Evolutionary conservation across 2,113 vertebrate species (phyloP), one percentile per base, ranked within the genome.

Genomic region (Myrmecophaga tridactyla): DNA sequence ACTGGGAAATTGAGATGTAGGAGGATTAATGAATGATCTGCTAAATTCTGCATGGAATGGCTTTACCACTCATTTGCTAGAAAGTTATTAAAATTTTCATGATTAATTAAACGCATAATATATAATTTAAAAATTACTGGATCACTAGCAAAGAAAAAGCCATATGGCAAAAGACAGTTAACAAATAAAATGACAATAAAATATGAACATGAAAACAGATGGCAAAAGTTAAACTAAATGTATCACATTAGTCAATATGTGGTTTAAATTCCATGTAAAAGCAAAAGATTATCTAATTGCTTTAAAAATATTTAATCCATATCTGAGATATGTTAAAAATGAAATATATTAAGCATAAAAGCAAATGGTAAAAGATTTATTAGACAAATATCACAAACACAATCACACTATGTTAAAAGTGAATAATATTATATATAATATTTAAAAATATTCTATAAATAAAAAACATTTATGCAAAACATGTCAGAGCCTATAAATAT

Each of bases 101-200:
- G 17, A n/a, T 60, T 73, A 67, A 88, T 96, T 89, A 53, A 92
- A 73, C 70, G 20, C 7, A 94, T 31, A 85, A 48, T 51, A 18
- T 41, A 43, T 27, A 76, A 20, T 76, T 80, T 91, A 34, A 39
- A 76, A 86, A 70, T 87, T 82, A 62, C 70, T 93, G 17, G 39
- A 20, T 86, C 34, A 21, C 23, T 34, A 69, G 7, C 36, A 86
- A 92, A 85, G 58, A 53, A 73, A 94, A 56, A 41, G 58, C 48
- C 60, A 67, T n/a, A 81, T n/a, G 43, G n/a, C 48, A 86, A 90
- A 92, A 89, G 48, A 62, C 31, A 94, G 63, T 62, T 83, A 91
- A 83, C 60, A 81, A 56, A 70, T 25, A 41, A 77, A 81, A 92
- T 69, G 46, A 85, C 25, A 80, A 67, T 51, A 78, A 80, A 92